These are phyloP conservation scores for Goniozus legneri DNA, from an alignment of 1,140 invertebrate genomes.

Conservation along the genomic window DNA sequence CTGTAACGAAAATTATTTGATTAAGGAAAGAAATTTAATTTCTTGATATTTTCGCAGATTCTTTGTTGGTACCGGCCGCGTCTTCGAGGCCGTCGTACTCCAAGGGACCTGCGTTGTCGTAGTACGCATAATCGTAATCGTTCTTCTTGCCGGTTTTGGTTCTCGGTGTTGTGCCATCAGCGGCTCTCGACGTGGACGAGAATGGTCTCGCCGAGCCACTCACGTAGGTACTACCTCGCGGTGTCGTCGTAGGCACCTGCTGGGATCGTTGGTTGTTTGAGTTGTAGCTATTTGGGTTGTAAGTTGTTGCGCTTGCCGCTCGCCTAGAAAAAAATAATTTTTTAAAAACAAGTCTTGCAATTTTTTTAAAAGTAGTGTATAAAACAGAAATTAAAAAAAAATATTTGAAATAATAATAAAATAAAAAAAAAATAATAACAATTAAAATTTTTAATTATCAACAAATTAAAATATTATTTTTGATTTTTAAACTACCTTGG, in stretches of 20 bases:
- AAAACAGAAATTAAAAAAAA: slow-evolving; percentile 6
- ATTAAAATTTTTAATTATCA: too few relatives aligned
- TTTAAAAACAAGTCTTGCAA: too few relatives aligned
- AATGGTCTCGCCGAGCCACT: slow-evolving; percentile 42
- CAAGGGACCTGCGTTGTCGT: slow-evolving; percentile 44
- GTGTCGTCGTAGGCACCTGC: slow-evolving; percentile 28
- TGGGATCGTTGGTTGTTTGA: slow-evolving; percentile 30
- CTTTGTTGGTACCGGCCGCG: slow-evolving; percentile 47
- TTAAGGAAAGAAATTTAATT: slow-evolving; percentile 10
- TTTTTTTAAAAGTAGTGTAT: too few relatives aligned
- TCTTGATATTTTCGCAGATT: slow-evolving; percentile 47
- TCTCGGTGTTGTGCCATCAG: slow-evolving; percentile 27
- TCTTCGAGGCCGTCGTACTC: slow-evolving; percentile 50
- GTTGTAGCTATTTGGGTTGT: slow-evolving; percentile 42
- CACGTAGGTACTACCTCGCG: slow-evolving; percentile 32
- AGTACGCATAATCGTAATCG: slow-evolving; percentile 53
- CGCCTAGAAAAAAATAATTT: slow-evolving; percentile 28
- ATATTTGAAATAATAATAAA: too few relatives aligned
- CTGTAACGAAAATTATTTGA: background rate
- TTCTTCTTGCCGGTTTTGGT: slow-evolving; percentile 43
- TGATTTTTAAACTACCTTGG: slow-evolving; percentile 31
- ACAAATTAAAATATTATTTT: too few relatives aligned
- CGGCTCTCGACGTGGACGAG: slow-evolving; percentile 38
- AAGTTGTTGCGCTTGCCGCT: slow-evolving; percentile 29
- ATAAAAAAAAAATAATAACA: too few relatives aligned